Percentiles rank a stretch among this genome's conserved stretches.
These are phyloP conservation scores for Gymnoscelis rufifasciata DNA, from an alignment of 2,888 invertebrate genomes.

Conservation along the genomic window DNA sequence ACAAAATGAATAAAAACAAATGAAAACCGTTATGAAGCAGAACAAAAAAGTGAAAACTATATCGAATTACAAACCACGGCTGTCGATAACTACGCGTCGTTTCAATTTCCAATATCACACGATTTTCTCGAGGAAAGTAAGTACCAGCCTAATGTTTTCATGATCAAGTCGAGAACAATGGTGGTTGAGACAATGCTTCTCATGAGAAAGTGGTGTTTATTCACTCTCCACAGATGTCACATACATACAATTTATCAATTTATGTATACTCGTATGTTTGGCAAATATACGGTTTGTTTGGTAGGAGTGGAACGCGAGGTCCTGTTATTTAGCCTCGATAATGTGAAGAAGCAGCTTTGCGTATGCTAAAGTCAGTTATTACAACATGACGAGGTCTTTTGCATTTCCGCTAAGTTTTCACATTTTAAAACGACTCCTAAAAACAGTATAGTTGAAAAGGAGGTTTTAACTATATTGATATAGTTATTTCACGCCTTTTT, in stretches of 20 bases:
- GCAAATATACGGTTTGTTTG: constrained; percentile 5
- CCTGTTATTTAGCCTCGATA: constrained; percentile 12
- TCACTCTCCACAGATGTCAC: constrained; percentile 28
- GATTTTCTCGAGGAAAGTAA: constrained; percentile 49
- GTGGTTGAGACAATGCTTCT: constrained; percentile 43
- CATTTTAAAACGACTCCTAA: too few species aligned
- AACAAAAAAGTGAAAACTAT: constrained; percentile 8
- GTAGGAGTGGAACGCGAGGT: constrained; percentile 2
- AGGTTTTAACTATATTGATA: too few species aligned
- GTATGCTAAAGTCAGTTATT: background rate
- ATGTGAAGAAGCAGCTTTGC: background rate
- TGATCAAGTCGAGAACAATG: constrained; percentile 37
- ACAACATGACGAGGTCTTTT: background rate
- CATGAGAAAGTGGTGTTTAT: constrained; percentile 58
- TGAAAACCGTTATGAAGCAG: constrained; percentile 4
- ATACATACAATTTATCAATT: constrained; percentile 7
- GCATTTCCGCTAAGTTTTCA: too few species aligned
- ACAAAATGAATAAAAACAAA: too few species aligned
- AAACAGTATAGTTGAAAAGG: too few species aligned
- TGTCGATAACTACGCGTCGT: constrained; percentile 13
- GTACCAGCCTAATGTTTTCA: too few species aligned
- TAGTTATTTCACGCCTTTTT: too few species aligned
- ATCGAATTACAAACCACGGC: constrained; percentile 3
- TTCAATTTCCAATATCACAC: constrained; percentile 23
- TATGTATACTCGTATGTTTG: constrained; percentile 11